A percentile compares a stretch with the other conserved stretches of the same genome.
Conservation (phyloP, 2,113 vertebrate species). For the Callospermophilus lateralis region DNA sequence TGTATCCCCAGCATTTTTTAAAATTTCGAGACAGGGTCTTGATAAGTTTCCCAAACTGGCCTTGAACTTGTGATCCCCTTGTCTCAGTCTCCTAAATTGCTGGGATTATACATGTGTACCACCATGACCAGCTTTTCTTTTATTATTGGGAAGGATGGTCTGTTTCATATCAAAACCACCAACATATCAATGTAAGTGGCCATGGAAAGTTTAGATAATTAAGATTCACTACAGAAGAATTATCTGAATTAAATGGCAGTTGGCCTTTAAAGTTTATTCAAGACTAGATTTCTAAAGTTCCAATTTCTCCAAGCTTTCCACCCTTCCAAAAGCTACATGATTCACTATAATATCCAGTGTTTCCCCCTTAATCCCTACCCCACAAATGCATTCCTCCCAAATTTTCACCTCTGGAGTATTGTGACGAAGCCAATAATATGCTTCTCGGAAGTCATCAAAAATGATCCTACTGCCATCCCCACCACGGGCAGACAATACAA, state of each 20-base stretch:
- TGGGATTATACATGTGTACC: neutral
- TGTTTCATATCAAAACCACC: conserved; percentile 35
- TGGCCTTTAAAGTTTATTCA: conserved; percentile 24
- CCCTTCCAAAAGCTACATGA: neutral
- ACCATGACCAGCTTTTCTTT: neutral
- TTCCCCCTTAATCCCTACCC: neutral
- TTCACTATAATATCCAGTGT: conserved; percentile 13
- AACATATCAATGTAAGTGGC: neutral
- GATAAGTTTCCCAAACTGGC: too few species aligned
- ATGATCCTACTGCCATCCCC: conserved; percentile 98
- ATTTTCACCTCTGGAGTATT: conserved; percentile 96
- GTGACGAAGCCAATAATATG: conserved; percentile 99
- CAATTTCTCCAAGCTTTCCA: conserved; percentile 8
- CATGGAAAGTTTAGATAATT: neutral
- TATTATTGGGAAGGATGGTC: neutral
- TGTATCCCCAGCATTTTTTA: too few species aligned
- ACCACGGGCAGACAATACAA: conserved; percentile 96
- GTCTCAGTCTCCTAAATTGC: too few species aligned
- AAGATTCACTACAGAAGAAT: neutral
- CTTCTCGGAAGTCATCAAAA: conserved; percentile 99
- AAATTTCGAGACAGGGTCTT: too few species aligned
- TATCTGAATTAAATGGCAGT: neutral
- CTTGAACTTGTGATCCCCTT: too few species aligned
- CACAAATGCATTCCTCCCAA: neutral
- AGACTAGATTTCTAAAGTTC: neutral